Evolutionary conservation across 2,888 invertebrate genomes (phyloP).

Genomic region (Neoaliturus tenellus): DNA sequence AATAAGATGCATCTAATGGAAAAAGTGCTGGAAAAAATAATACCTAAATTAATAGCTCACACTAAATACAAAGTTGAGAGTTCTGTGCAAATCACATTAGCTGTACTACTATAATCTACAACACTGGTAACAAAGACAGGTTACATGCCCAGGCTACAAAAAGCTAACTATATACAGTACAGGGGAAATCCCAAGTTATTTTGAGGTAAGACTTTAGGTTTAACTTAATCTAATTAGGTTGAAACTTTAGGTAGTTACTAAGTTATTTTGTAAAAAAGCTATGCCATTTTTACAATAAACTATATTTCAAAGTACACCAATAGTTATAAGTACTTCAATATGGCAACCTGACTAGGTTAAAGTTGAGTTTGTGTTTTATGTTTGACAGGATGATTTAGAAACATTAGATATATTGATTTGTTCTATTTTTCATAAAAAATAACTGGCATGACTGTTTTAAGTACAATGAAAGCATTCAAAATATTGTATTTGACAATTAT

Average conservation of each 20-base stretch:
- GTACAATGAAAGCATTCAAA: constrained; percentile 23
- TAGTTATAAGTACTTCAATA: constrained; percentile 8
- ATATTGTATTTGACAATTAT: too few species aligned
- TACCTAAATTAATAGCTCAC: too few species aligned
- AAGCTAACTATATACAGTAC: constrained; percentile 10
- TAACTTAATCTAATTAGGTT: background rate
- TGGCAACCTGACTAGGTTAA: constrained; percentile 39
- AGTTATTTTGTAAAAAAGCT: background rate
- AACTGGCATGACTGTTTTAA: background rate
- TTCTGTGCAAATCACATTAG: constrained; percentile 10
- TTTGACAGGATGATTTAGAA: too few species aligned
- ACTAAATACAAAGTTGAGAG: constrained; percentile 8
- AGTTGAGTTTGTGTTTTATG: background rate
- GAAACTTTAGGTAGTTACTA: background rate
- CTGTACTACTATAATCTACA: constrained; percentile 11
- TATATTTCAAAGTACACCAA: background rate
- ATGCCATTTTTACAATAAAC: background rate
- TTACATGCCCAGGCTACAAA: constrained; percentile 14
- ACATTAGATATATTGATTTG: too few species aligned
- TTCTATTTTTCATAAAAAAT: background rate
- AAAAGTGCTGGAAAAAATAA: too few species aligned
- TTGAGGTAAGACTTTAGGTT: background rate
- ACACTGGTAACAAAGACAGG: constrained; percentile 31
- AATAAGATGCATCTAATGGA: too few species aligned
- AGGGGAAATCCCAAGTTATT: background rate